A percentile compares a stretch with the other conserved stretches of the same genome.
Evolutionary conservation across 1,140 invertebrate genomes (phyloP).

Genomic region (Ganaspis sp.): DNA sequence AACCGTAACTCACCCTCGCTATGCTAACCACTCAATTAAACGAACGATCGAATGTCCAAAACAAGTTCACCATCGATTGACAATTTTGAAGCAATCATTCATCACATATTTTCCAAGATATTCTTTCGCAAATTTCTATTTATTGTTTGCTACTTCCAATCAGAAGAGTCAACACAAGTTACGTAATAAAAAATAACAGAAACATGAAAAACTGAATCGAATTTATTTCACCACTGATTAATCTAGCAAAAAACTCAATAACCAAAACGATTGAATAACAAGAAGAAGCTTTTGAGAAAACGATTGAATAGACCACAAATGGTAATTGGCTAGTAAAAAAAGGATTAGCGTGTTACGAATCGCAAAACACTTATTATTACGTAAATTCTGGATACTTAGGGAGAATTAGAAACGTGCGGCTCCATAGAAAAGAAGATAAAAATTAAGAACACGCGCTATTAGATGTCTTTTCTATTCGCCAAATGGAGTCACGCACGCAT

Average conservation of each 20-base stretch:
- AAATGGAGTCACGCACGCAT: neutral
- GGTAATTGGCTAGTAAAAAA: neutral
- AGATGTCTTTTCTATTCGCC: neutral
- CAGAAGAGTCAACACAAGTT: too few relatives aligned
- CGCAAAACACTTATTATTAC: neutral
- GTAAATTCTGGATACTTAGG: neutral
- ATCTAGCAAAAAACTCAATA: neutral
- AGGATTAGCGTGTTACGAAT: neutral
- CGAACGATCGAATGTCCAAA: slow-evolving; percentile 33
- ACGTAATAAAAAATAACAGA: too few relatives aligned
- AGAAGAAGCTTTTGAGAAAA: neutral
- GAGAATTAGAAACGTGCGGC: neutral
- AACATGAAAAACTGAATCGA: too few relatives aligned
- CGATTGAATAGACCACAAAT: neutral
- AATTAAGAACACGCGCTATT: slow-evolving; percentile 11
- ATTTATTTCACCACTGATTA: too few relatives aligned
- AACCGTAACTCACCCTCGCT: slow-evolving; percentile 35
- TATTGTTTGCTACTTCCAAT: too few relatives aligned
- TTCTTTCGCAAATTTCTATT: neutral
- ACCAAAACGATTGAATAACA: neutral
- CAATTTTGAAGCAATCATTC: slow-evolving; percentile 1
- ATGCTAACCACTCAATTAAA: slow-evolving; percentile 57
- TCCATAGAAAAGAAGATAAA: neutral
- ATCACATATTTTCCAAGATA: neutral
- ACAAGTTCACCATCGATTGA: slow-evolving; percentile 35